phyloP scores from a whole-genome alignment of 2,888 invertebrate species.

The Tetrapedia diversipes region DNA sequence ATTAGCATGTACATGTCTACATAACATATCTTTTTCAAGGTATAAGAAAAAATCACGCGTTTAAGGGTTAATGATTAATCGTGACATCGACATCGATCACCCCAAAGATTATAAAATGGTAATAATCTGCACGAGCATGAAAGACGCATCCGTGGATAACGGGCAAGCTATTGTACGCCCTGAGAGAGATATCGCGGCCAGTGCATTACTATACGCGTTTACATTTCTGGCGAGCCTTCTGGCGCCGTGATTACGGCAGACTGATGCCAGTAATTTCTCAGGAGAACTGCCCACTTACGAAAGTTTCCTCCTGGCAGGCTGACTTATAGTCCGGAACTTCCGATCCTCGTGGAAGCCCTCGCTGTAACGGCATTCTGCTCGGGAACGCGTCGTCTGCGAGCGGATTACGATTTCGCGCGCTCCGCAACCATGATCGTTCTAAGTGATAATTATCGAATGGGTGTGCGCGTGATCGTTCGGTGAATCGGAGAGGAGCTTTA shows the following conservation, averaged over 20 bases:
- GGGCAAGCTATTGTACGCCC: conserved; percentile 51
- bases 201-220: conserved; percentile 66
- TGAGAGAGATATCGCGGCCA: conserved; percentile 45
- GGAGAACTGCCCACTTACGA: conserved; percentile 70
- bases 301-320: conserved; percentile 67
- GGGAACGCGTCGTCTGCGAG: neutral
- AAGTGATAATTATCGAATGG: conserved; percentile 6
- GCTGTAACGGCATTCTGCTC: conserved; percentile 26
- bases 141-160: conserved; percentile 43
- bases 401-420: conserved; percentile 19
- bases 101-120: conserved; percentile 48
- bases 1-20: too few relatives aligned
- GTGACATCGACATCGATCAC: conserved; percentile 8
- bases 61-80: too few relatives aligned
- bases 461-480: neutral
- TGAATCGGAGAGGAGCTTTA: neutral
- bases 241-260: conserved; percentile 74
- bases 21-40: too few relatives aligned
- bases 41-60: too few relatives aligned
- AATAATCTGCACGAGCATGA: neutral
- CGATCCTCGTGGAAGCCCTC: conserved; percentile 55
- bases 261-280: conserved; percentile 75
- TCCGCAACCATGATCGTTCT: conserved; percentile 1
- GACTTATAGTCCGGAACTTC: conserved; percentile 64
- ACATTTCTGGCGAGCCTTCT: conserved; percentile 62